Evolutionary conservation across 2,797 vertebrate species (phyloP).

Genomic region (Synaphobranchus kaupii): DNA sequence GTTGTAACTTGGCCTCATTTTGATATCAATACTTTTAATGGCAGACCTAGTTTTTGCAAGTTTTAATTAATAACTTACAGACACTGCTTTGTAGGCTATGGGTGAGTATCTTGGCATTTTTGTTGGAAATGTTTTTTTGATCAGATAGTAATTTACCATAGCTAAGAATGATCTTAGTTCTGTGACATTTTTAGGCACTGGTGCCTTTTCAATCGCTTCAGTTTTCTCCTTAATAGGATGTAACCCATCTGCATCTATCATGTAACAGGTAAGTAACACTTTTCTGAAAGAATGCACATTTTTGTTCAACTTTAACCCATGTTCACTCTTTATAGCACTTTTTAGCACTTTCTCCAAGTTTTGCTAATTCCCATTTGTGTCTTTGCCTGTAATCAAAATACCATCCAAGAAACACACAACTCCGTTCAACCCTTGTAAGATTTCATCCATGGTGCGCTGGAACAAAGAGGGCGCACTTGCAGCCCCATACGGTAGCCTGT

Average conservation of each 20-base stretch:
- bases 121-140: no score
- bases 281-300: not conserved
- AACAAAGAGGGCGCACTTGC: conserved; percentile 22
- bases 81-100: no score
- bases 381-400: conserved; percentile 6
- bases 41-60: no score
- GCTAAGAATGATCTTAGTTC: not conserved
- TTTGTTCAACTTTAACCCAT: not conserved
- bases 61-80: no score
- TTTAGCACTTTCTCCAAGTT: not conserved
- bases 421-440: conserved; percentile 3
- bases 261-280: not conserved
- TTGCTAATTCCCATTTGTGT: not conserved
- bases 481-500: conserved; percentile 11
- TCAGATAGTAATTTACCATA: not conserved
- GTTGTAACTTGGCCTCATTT: no score
- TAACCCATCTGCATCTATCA: not conserved
- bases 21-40: no score
- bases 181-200: not conserved
- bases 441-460: conserved; percentile 5
- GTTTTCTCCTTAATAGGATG: not conserved
- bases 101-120: no score
- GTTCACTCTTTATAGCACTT: not conserved
- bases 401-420: conserved; percentile 15
- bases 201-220: not conserved